Evolutionary conservation across 2,888 invertebrate genomes (phyloP), one percentile per base, ranked within the genome.

Genomic region (Sialis fuliginosa): DNA sequence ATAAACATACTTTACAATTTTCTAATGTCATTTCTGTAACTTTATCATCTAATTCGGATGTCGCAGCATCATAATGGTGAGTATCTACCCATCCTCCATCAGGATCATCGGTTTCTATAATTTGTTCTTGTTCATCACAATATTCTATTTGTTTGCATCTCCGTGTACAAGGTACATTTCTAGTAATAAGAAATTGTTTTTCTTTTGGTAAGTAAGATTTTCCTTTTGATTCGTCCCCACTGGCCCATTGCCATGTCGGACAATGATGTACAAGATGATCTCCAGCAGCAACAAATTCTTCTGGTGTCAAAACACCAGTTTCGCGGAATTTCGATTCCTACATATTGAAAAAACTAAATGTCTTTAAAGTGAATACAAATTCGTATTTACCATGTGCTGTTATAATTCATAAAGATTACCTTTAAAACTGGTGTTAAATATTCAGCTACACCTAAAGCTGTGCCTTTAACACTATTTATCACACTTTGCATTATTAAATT

Each of bases 251-350:
- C 98, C 98, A 99, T 0, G 98, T 97, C 1, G 98, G 97, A 61
- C 97, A 99, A 62, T 97, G 96, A 66, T 98, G 96, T 0, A 97
- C 96, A 48, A 99, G 68, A 66, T 98, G 97, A 61, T 98, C 97
- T 1, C 98, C 98, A 13, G 98, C 97, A 4, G 87, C 91, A 4
- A 98, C 90, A 74, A 97, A 99, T 70, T 97, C 98, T 63, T 96
- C 96, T 1, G 97, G 97, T n/a, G 96, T 98, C 32, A 98, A 64
- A 3, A 97, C 95, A 33, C 97, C 97, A 9, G 95, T 97, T 66
- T 97, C 96, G 55, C 86, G 81, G 64, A 96, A 97, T 66, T 92
- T 95, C 5, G 95, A 95, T 66, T 93, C 92, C 93, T 95, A 56
- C 22, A 22, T 22, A 22, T 22, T 22, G 22, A 22, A 22, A 22